Evolutionary conservation across 2,113 vertebrate species (phyloP).

Genomic region (Motacilla alba): DNA sequence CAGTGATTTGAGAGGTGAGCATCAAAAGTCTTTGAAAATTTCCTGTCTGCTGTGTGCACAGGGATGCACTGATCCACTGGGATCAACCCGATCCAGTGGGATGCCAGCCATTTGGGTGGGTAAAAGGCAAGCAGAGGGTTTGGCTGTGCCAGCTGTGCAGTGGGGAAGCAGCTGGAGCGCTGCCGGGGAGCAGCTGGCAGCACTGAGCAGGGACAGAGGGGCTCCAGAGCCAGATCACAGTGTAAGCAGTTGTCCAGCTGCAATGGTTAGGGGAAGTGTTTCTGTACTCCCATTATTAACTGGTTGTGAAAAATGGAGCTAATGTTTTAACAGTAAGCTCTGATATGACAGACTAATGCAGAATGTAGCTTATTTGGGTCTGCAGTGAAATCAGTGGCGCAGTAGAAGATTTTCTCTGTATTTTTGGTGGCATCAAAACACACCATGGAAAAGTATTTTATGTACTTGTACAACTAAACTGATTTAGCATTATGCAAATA

Average conservation of each 20-base stretch:
- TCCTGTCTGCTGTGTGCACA: background rate
- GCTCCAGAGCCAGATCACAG: background rate
- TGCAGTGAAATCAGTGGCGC: background rate
- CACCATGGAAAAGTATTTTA: background rate
- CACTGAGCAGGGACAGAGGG: conserved; percentile 24
- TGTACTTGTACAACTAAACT: background rate
- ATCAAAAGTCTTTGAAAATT: background rate
- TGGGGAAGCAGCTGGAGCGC: conserved; percentile 40
- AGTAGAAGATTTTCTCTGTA: background rate
- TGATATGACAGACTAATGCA: background rate
- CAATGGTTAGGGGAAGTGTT: background rate
- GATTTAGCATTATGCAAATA: background rate
- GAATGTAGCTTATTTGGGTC: background rate
- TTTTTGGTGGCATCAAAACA: background rate
- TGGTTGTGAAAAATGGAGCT: background rate
- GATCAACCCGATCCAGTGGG: background rate
- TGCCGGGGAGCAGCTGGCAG: conserved; percentile 7
- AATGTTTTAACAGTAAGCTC: background rate
- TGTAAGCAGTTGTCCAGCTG: conserved; percentile 37
- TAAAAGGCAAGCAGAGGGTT: background rate
- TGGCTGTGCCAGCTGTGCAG: conserved; percentile 25
- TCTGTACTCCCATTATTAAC: conserved; percentile 1
- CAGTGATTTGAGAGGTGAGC: background rate
- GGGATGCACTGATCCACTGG: background rate
- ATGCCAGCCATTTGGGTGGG: background rate